Evolutionary conservation across 2,888 invertebrate genomes (phyloP).

Genomic region (Nephrotoma guestfalica): DNA sequence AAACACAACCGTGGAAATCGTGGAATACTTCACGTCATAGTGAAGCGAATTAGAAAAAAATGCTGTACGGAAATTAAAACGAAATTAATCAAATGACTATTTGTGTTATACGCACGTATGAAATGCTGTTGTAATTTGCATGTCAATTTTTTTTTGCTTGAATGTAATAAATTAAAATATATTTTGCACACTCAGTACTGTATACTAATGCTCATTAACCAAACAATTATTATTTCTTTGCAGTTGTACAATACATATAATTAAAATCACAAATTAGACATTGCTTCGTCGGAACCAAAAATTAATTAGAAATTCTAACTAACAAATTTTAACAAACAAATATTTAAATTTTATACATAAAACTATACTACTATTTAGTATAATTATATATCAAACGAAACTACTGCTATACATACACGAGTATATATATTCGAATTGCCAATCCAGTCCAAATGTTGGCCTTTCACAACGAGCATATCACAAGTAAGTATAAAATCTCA

Average conservation of each 20-base stretch:
- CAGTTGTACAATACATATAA: background rate
- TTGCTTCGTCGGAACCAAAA: background rate
- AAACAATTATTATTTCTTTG: background rate
- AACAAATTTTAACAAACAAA: background rate
- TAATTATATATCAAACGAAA: background rate
- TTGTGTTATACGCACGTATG: too few relatives aligned
- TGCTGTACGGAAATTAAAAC: too few relatives aligned
- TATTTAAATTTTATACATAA: background rate
- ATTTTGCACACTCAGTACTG: too few relatives aligned
- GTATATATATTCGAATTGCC: background rate
- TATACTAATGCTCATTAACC: too few relatives aligned
- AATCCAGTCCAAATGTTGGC: conserved; percentile 26
- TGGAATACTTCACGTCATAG: too few relatives aligned
- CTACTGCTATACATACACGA: conserved; percentile 10
- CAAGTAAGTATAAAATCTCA: conserved; percentile 24
- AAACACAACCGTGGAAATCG: too few relatives aligned
- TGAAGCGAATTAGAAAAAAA: too few relatives aligned
- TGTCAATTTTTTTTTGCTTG: too few relatives aligned
- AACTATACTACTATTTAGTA: background rate
- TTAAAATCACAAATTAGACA: background rate
- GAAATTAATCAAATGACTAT: too few relatives aligned
- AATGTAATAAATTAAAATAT: too few relatives aligned
- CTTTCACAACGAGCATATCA: conserved; percentile 33
- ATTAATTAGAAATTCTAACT: background rate
- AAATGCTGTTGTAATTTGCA: background rate